These are phyloP conservation scores for Mormyrops attenuatus DNA, from an alignment of 2,797 vertebrate genomes.

Conservation along the genomic window DNA sequence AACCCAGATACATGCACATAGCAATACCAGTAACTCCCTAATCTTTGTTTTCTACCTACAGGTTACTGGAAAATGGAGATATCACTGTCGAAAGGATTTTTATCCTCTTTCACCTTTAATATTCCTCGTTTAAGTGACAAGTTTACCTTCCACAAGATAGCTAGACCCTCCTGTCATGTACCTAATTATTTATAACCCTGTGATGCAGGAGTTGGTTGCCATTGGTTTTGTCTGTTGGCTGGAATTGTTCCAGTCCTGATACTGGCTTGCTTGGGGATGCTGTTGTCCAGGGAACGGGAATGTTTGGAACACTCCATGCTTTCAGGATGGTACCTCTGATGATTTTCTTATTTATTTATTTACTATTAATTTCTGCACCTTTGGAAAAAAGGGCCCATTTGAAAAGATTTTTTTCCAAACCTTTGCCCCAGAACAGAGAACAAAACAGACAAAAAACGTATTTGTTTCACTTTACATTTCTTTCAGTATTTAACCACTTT, in stretches of 20 bases:
- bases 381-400: background rate
- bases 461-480: background rate
- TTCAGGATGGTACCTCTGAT: slow-evolving; percentile 40
- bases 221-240: slow-evolving; percentile 44
- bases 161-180: slow-evolving; percentile 40
- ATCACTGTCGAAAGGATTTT: background rate
- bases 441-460: background rate
- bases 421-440: background rate
- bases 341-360: slow-evolving; percentile 5
- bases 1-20: background rate
- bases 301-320: slow-evolving; percentile 47
- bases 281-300: slow-evolving; percentile 52
- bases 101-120: slow-evolving; percentile 18
- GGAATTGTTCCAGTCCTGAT: slow-evolving; percentile 44
- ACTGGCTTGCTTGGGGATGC: slow-evolving; percentile 47
- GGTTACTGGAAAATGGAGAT: background rate
- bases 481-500: background rate
- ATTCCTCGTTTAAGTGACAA: slow-evolving; percentile 28
- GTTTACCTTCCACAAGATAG: slow-evolving; percentile 26
- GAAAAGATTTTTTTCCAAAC: background rate
- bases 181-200: slow-evolving; percentile 57
- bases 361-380: slow-evolving; percentile 17
- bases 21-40: background rate
- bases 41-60: background rate
- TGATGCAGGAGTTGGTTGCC: slow-evolving; percentile 55